Base-by-base conservation (phyloP, 2,797 vertebrate species). In the Sebastes minor region DNA sequence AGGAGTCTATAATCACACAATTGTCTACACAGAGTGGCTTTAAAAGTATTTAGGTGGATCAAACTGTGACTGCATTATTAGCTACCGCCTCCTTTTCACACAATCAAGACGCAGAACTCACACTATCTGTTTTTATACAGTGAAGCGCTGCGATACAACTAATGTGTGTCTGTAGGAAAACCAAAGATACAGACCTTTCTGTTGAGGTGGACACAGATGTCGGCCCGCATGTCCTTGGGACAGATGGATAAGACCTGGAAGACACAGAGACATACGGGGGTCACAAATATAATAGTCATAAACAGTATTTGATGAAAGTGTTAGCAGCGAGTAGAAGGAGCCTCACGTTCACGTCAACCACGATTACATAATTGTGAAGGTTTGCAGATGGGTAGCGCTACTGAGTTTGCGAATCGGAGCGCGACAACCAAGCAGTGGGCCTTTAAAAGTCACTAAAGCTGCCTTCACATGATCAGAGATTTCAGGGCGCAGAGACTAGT, bases 201-300 rank as follows among this genome's bases (percentile, higher is more conserved):
- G 95, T 99, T 99, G 67, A 99, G 97, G 86, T 99, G 98, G 74
- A 99, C 98, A 0, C 98, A 99, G 92, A 99, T 99, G 88, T 99
- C 98, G 0, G 98, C 98, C 71, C 98, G 95, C 98, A 99, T 99
- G 91, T 99, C 98, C 89, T 99, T 99, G 6, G 98, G 98, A 94
- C 98, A 94, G 67, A 91, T 92, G 75, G 91, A 93, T 4, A 94
- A 67, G 2, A 94, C 93, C 92, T 94, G 72, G 18, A 82, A 62
- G 66, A 85, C 53, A 79, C 5, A 38, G 6, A 78, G 7, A 86
- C 32, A 73, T 2, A 4, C 6, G 2, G 9, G 4, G 22, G n/a
- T 81, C 25, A 70, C 35, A 38, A 38, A 38, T 38, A 38, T 38
- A 13, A 38, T 38, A 38, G 35, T 38, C 35, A 5, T 38, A 35